Percentiles rank a stretch among this genome's conserved stretches.
These are phyloP conservation scores for Ceyx cyanopectus DNA, from an alignment of 2,113 vertebrate species.

Conservation along the genomic window DNA sequence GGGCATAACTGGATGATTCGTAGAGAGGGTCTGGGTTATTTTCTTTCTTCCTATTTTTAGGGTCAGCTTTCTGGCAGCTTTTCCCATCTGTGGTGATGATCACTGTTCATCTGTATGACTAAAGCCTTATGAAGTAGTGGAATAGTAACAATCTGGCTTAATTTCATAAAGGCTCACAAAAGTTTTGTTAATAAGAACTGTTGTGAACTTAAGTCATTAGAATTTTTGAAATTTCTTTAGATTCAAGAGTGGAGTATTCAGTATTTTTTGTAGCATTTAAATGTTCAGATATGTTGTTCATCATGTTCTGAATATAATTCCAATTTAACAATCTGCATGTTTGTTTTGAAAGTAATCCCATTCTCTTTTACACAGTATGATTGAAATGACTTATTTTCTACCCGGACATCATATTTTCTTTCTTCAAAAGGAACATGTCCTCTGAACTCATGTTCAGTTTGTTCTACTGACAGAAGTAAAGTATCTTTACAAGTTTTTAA, in stretches of 20 bases:
- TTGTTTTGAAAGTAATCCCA: not conserved
- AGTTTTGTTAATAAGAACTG: not conserved
- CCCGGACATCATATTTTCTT: not conserved
- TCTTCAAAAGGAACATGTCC: not conserved
- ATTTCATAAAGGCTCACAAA: not conserved
- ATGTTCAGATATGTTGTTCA: not conserved
- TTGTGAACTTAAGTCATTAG: not conserved
- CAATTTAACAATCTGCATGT: not conserved
- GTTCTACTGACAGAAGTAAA: not conserved
- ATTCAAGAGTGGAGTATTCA: not conserved
- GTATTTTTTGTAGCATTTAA: not conserved
- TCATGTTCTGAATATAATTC: not conserved
- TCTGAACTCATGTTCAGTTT: not conserved
- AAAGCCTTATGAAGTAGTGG: not conserved
- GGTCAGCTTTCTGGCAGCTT: slow-evolving; percentile 27
- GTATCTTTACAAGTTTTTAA: not conserved
- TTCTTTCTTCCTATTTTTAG: slow-evolving; percentile 64
- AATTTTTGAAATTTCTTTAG: not conserved
- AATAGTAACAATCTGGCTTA: not conserved
- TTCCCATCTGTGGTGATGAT: not conserved
- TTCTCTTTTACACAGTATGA: not conserved
- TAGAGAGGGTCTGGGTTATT: slow-evolving; percentile 32
- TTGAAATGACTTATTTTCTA: not conserved
- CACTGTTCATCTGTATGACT: not conserved
- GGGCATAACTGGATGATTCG: not conserved